Evolutionary conservation across 2,888 invertebrate genomes (phyloP), one percentile per base, ranked within the genome.

Genomic region (Ptychoptera albimana): DNA sequence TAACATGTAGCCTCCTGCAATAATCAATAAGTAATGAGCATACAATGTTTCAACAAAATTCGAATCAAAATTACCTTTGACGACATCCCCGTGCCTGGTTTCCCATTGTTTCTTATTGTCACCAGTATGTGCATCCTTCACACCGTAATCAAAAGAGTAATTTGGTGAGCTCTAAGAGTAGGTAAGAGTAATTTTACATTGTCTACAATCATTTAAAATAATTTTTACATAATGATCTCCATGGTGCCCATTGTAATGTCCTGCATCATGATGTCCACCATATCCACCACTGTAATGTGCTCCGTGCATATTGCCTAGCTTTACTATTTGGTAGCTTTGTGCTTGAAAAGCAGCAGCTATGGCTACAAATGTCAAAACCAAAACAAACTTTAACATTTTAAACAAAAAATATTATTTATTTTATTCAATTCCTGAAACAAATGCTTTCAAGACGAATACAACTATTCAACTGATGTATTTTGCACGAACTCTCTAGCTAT

Each of bases 21-120:
- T 11, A n/a, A n/a, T n/a, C n/a, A n/a, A 30, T 7, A 13, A 30
- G 6, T 9, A 8, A 30, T 6, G 30, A 6, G 36, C 6, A 8
- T 8, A 36, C 36, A 9, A 7, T 9, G 11, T 9, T 8, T 6
- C 36, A 8, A 36, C 7, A 36, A 7, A n/a, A 36, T 36, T 12
- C 13, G n/a, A 36, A 12, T 36, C n/a, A n/a, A 11, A 43, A 29
- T 40, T 54, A 15, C 66, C 66, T 46, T 64, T 65, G 13, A 66
- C 66, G 42, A 55, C 51, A 49, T 66, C 64, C 1, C 66, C 66
- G 45, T 65, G 60, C 23, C 66, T 57, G 48, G 60, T 59, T 52
- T 66, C 66, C 46, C 57, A 54, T 43, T 59, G 59, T 45, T 57
- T 56, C 44, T 60, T 60, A 40, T 58, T 56, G 46, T 60, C 60